Evolutionary conservation across 2,888 invertebrate genomes (phyloP).

Genomic region (Dichetophora obliterata): DNA sequence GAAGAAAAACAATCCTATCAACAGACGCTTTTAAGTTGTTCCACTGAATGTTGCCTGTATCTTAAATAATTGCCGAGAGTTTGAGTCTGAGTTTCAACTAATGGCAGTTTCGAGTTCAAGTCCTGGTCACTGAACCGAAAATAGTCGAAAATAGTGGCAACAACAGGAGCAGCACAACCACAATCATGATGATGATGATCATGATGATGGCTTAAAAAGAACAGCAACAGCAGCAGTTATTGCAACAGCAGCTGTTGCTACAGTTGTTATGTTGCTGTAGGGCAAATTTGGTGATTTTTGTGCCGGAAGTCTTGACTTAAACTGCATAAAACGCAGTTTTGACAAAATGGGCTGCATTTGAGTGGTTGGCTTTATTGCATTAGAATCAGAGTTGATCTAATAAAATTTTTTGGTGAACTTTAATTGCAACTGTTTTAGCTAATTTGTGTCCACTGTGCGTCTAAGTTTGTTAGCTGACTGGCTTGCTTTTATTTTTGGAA

Average conservation of each 20-base stretch:
- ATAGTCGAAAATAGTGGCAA: conserved; percentile 3
- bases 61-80: conserved; percentile 36
- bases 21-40: conserved; percentile 31
- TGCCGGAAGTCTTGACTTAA: background rate
- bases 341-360: no score
- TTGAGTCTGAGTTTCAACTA: conserved; percentile 32
- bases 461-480: no score
- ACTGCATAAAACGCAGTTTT: background rate
- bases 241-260: background rate
- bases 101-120: conserved; percentile 39
- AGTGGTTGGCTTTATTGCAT: no score
- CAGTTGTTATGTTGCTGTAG: no score
- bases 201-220: background rate
- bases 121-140: conserved; percentile 32
- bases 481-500: no score
- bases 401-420: no score
- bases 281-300: background rate
- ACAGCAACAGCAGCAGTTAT: background rate
- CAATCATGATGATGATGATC: background rate
- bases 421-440: no score
- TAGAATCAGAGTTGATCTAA: no score
- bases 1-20: conserved; percentile 6
- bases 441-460: no score
- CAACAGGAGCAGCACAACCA: background rate
- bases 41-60: conserved; percentile 20